phyloP scores from a whole-genome alignment of 2,888 invertebrate genomes.

The Flexamia atlantica region DNA sequence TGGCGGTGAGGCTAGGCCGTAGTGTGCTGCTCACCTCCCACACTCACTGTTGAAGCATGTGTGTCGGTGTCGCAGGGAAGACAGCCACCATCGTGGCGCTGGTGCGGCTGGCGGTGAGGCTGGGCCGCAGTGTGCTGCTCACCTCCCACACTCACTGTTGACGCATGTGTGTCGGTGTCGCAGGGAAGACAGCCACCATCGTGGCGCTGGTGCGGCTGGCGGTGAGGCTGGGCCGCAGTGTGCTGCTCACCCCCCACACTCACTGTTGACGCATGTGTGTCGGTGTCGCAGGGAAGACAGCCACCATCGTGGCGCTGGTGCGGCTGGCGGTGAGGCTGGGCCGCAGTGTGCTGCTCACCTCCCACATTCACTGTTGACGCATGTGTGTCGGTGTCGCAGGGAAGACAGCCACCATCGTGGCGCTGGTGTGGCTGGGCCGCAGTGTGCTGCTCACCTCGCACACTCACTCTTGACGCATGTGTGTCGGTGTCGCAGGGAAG shows the following conservation, averaged over 20 bases:
- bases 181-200: slow-evolving; percentile 95
- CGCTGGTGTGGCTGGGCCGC: slow-evolving; percentile 84
- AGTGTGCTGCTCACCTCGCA: slow-evolving; percentile 94
- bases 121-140: slow-evolving; percentile 89
- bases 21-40: slow-evolving; percentile 94
- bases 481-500: too few species aligned
- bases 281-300: too few species aligned
- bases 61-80: slow-evolving; percentile 82
- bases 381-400: too few species aligned
- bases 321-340: too few species aligned
- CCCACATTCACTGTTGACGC: too few species aligned
- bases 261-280: too few species aligned
- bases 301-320: too few species aligned
- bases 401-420: slow-evolving; percentile 96
- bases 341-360: too few species aligned
- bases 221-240: slow-evolving; percentile 84
- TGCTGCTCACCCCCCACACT: slow-evolving; percentile 95
- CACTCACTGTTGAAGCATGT: slow-evolving; percentile 84
- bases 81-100: slow-evolving; percentile 95
- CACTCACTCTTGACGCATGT: too few species aligned
- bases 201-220: slow-evolving; percentile 88
- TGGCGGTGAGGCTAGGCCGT: slow-evolving; percentile 83
- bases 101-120: slow-evolving; percentile 83
- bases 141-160: slow-evolving; percentile 97
- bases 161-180: too few species aligned